phyloP scores from a whole-genome alignment of 2,888 invertebrate species.

The Lasioglossum morio region DNA sequence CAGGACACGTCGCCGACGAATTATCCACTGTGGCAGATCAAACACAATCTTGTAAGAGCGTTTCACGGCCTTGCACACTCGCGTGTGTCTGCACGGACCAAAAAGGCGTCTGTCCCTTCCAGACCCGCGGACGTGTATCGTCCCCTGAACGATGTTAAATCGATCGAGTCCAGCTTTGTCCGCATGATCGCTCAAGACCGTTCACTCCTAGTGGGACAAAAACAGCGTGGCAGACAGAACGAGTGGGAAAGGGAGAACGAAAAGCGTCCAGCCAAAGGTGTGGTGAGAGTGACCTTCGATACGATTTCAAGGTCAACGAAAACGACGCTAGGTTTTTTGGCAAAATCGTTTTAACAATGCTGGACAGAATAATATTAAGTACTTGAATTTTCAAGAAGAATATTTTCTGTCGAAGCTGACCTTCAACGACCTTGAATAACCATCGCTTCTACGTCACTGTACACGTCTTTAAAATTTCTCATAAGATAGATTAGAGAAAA shows the following conservation, averaged over 20 bases:
- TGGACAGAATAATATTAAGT: background rate
- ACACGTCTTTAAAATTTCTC: too few species aligned
- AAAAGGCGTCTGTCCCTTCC: constrained; percentile 62
- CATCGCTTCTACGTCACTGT: too few species aligned
- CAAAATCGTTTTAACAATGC: background rate
- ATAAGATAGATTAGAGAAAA: too few species aligned
- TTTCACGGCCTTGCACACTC: constrained; percentile 62
- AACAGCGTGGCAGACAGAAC: background rate
- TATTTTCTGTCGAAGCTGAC: too few species aligned
- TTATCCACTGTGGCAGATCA: constrained; percentile 68
- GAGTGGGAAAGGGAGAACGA: background rate
- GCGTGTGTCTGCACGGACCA: constrained; percentile 51
- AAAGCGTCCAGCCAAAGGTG: background rate
- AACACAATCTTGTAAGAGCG: constrained; percentile 61
- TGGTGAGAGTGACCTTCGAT: background rate
- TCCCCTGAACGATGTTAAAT: constrained; percentile 65
- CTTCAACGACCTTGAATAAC: too few species aligned
- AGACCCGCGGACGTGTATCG: constrained; percentile 44
- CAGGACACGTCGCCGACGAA: constrained; percentile 58
- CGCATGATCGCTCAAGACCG: constrained; percentile 53
- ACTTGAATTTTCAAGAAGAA: too few species aligned
- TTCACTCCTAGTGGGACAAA: constrained; percentile 12
- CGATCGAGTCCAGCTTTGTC: constrained; percentile 68
- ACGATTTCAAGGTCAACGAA: constrained; percentile 1
- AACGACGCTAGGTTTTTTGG: background rate